Evolutionary conservation across 1,140 invertebrate genomes (phyloP).

Genomic region (Nautilus pompilius): DNA sequence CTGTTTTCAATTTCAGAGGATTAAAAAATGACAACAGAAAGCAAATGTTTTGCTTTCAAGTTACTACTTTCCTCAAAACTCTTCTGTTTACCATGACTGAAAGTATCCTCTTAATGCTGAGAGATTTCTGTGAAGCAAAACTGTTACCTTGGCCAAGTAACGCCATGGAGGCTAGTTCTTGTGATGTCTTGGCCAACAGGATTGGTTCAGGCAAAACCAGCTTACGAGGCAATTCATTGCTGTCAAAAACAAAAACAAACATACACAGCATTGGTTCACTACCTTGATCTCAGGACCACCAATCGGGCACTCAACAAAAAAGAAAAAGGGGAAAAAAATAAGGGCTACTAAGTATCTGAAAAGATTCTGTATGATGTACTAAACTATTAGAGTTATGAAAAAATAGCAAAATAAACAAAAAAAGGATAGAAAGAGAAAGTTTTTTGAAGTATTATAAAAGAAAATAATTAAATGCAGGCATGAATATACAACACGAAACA

Average conservation of each 20-base stretch:
- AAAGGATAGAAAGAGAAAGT: not conserved
- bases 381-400: not conserved
- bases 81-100: no score
- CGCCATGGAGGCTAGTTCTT: conserved; percentile 85
- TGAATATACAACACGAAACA: no score
- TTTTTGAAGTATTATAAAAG: not conserved
- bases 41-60: no score
- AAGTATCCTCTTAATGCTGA: no score
- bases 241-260: conserved; percentile 54
- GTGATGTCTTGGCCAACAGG: conserved; percentile 77
- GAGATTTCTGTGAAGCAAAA: not conserved
- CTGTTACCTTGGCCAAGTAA: conserved; percentile 77
- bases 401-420: not conserved
- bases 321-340: not conserved
- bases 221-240: conserved; percentile 90
- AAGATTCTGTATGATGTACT: not conserved
- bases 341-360: not conserved
- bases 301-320: no score
- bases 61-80: no score
- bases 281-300: no score
- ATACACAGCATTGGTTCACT: not conserved
- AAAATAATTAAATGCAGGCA: no score
- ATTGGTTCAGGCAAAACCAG: conserved; percentile 71
- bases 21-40: no score
- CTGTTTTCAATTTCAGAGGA: no score